These are phyloP conservation scores for Bhutanitis thaidina DNA, from an alignment of 2,888 invertebrate species.

Conservation along the genomic window DNA sequence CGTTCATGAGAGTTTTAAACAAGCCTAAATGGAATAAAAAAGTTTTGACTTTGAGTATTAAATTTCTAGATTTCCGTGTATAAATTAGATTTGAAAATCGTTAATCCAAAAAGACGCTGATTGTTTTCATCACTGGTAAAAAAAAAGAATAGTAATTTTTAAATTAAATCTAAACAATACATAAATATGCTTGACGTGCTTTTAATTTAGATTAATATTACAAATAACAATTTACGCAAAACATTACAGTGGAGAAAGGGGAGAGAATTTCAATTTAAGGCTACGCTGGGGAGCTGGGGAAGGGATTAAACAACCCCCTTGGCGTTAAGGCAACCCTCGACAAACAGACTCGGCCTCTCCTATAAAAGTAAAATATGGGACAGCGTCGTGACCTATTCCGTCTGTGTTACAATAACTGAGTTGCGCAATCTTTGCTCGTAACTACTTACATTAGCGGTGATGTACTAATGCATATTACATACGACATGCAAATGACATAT, in stretches of 20 bases:
- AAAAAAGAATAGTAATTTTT: no score
- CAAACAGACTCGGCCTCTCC: slow-evolving; percentile 29
- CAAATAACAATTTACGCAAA: slow-evolving; percentile 10
- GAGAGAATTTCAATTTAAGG: slow-evolving; percentile 36
- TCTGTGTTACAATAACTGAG: slow-evolving; percentile 20
- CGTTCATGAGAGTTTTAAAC: no score
- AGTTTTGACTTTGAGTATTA: no score
- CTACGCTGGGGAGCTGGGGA: slow-evolving; percentile 26
- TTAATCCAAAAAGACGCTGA: no score
- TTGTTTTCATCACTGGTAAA: no score
- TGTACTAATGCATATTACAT: not conserved
- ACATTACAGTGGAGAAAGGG: slow-evolving; percentile 25
- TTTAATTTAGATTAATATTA: slow-evolving; percentile 12
- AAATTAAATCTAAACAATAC: no score
- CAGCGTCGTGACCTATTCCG: slow-evolving; percentile 21
- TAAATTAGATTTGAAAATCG: no score
- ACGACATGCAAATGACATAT: no score
- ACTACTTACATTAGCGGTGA: slow-evolving; percentile 10
- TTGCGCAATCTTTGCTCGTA: slow-evolving; percentile 16
- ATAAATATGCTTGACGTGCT: not conserved
- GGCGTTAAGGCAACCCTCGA: slow-evolving; percentile 33
- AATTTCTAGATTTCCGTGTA: no score
- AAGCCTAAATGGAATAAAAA: no score
- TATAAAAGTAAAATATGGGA: slow-evolving; percentile 31
- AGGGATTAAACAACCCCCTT: slow-evolving; percentile 32